These are phyloP conservation scores for Copidosoma aretas DNA, from an alignment of 2,888 invertebrate genomes.

Conservation along the genomic window DNA sequence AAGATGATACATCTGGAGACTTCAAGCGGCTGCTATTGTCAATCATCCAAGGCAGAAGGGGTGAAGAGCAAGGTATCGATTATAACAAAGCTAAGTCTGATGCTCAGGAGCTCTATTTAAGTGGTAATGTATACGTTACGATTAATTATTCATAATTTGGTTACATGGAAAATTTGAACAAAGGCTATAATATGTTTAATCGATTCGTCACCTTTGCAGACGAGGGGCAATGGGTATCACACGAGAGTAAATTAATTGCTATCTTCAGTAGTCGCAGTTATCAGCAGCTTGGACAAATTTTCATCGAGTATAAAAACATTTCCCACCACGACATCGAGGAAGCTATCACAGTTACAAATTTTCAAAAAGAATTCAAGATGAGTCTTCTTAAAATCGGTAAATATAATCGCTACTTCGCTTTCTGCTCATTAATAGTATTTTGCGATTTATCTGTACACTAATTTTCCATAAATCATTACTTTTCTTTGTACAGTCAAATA, in stretches of 20 bases:
- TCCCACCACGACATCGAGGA: conserved; percentile 85
- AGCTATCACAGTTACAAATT: conserved; percentile 87
- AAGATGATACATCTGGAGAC: conserved; percentile 94
- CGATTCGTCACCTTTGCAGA: conserved; percentile 56
- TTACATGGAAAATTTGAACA: too few relatives aligned
- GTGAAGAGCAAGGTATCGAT: conserved; percentile 88
- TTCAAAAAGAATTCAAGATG: conserved; percentile 79
- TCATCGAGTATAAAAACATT: conserved; percentile 83
- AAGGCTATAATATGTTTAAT: too few relatives aligned
- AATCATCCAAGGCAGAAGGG: conserved; percentile 85
- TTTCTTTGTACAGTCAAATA: conserved; percentile 72
- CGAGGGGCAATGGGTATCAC: conserved; percentile 88
- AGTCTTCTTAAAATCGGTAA: conserved; percentile 88
- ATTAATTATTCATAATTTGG: neutral
- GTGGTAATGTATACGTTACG: conserved; percentile 63
- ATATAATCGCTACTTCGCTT: conserved; percentile 40
- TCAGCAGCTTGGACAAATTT: conserved; percentile 85
- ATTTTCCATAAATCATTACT: neutral
- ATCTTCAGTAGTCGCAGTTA: conserved; percentile 88
- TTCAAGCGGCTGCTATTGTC: conserved; percentile 92
- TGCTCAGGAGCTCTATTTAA: conserved; percentile 79
- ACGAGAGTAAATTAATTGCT: conserved; percentile 86
- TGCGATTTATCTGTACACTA: neutral
- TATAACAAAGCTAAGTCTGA: conserved; percentile 80
- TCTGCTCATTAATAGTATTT: neutral